Conservation (phyloP, 1,140 invertebrate species). For the Scaptomyza montana region DNA sequence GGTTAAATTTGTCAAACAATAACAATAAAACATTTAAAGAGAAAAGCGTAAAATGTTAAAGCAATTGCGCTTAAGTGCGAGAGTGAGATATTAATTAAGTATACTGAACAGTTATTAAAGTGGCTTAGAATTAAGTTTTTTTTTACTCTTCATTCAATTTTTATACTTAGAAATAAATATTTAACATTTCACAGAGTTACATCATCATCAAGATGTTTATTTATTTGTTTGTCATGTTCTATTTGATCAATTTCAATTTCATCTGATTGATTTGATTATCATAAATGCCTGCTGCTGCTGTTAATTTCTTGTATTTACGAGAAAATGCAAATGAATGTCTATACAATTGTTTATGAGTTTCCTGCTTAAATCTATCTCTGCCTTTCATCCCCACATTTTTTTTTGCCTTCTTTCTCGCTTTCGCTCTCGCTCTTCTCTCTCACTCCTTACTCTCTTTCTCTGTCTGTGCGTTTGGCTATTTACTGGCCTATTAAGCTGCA, state of each 20-base stretch:
- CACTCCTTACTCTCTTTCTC: too few relatives aligned
- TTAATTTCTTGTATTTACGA: conserved; percentile 1
- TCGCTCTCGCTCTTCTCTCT: neutral
- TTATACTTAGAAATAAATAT: too few relatives aligned
- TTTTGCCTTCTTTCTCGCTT: neutral
- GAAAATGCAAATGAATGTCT: neutral
- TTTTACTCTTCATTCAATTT: too few relatives aligned
- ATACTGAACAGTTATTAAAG: neutral
- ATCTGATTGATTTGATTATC: neutral
- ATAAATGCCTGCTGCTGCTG: neutral
- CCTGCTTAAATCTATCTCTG: neutral
- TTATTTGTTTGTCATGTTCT: neutral
- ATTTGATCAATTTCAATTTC: neutral
- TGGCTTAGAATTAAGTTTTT: neutral
- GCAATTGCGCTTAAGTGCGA: neutral
- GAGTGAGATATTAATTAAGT: neutral
- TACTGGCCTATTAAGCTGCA: conserved; percentile 4
- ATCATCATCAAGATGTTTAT: too few relatives aligned
- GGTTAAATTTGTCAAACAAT: neutral
- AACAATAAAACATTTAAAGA: too few relatives aligned
- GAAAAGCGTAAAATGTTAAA: neutral
- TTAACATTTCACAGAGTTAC: too few relatives aligned
- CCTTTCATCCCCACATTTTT: neutral
- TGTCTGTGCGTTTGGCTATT: neutral
- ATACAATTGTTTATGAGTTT: neutral